These are phyloP conservation scores for Rhyzopertha dominica DNA, from an alignment of 1,140 invertebrate species.

Conservation along the genomic window DNA sequence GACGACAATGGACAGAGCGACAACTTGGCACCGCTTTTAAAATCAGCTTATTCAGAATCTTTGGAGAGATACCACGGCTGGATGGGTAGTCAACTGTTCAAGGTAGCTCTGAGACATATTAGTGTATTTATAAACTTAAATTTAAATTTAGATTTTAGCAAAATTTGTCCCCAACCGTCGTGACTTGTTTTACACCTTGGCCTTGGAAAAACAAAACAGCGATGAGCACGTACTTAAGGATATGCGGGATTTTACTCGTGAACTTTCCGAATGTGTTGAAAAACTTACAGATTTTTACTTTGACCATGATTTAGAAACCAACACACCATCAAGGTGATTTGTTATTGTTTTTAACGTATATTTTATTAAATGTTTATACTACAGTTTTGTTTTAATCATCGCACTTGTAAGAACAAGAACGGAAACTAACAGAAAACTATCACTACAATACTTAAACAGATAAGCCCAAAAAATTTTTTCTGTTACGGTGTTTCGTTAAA, in stretches of 20 bases:
- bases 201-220: conserved; percentile 20
- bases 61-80: conserved; percentile 62
- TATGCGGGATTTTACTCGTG: conserved; percentile 29
- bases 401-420: no score
- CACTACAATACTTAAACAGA: no score
- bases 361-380: no score
- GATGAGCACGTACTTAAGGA: conserved; percentile 31
- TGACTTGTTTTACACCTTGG: conserved; percentile 24
- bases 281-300: conserved; percentile 30
- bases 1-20: conserved; percentile 47
- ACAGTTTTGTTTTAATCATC: no score
- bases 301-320: conserved; percentile 20
- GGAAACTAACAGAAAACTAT: no score
- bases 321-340: no score
- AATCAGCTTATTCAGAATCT: conserved; percentile 57
- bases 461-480: no score
- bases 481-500: no score
- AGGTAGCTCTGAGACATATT: conserved; percentile 44
- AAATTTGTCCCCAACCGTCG: conserved; percentile 29
- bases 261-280: conserved; percentile 23
- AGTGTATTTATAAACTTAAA: background rate
- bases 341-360: no score
- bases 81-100: conserved; percentile 61
- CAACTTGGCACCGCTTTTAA: conserved; percentile 51
- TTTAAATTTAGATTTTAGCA: conserved; percentile 26